These are phyloP conservation scores for Pteria penguin DNA, from an alignment of 2,888 invertebrate species.

Conservation along the genomic window DNA sequence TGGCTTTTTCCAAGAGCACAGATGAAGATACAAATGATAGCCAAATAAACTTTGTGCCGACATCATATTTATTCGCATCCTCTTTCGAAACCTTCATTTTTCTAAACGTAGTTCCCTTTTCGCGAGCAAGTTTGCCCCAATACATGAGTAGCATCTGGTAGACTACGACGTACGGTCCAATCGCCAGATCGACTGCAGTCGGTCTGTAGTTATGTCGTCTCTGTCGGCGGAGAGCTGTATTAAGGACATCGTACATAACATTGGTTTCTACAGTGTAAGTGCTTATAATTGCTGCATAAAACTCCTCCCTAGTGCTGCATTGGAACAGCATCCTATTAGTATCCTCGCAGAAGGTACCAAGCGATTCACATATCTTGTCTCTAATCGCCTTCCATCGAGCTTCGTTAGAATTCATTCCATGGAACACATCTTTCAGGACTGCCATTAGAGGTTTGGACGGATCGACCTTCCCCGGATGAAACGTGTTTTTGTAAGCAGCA, in stretches of 20 bases:
- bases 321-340: constrained; percentile 24
- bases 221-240: constrained; percentile 51
- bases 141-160: constrained; percentile 50
- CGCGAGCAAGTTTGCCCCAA: constrained; percentile 41
- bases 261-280: constrained; percentile 50
- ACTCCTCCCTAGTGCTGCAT: constrained; percentile 38
- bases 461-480: constrained; percentile 45
- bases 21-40: constrained; percentile 53
- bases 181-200: constrained; percentile 48
- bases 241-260: constrained; percentile 45
- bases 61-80: constrained; percentile 41
- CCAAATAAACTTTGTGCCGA: constrained; percentile 49
- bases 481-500: constrained; percentile 51
- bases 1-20: constrained; percentile 29
- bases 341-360: constrained; percentile 38
- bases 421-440: constrained; percentile 46
- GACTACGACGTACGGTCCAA: constrained; percentile 53
- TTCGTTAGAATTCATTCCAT: constrained; percentile 33
- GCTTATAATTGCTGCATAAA: constrained; percentile 42
- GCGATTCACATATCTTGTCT: constrained; percentile 48
- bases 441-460: constrained; percentile 34
- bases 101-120: constrained; percentile 43
- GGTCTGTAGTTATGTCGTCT: constrained; percentile 42
- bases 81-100: constrained; percentile 38
- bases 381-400: constrained; percentile 43